Evolutionary conservation across 1,140 invertebrate species (phyloP), one percentile per base, ranked within the genome.

Genomic region (Philopotamus ludificatus): DNA sequence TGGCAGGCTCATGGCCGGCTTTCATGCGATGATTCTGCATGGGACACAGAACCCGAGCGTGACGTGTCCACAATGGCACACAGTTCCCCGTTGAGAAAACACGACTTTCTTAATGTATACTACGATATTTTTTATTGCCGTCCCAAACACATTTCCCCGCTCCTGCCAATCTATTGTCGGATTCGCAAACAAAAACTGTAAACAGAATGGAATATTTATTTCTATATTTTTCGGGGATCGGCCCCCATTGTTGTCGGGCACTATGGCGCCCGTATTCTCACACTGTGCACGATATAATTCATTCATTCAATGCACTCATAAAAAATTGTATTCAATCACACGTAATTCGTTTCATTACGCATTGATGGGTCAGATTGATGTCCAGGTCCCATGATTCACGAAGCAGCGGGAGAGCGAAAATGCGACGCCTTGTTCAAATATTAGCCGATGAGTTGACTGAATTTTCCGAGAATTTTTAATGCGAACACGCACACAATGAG

Each of bases 1-100:
- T n/a, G n/a, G n/a, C n/a, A n/a, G n/a, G n/a, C n/a, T n/a, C n/a
- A n/a, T n/a, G n/a, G n/a, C n/a, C n/a, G n/a, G n/a, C n/a, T n/a
- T n/a, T n/a, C n/a, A n/a, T n/a, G n/a, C n/a, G n/a, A n/a, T n/a
- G n/a, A n/a, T n/a, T n/a, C n/a, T n/a, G n/a, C n/a, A n/a, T n/a
- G 44, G 28, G 4, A 34, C 4, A 34, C 12, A 12, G 28, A 34
- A 4, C 28, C 28, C 28, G 28, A 12, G 28, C 4, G 12, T 34
- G 10, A 47, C 44, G 18, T 47, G 12, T 49, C 21, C 3, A n/a
- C 39, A 57, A 57, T 22, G 34, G 26, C 3, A n/a, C 54, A 42
- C 28, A 34, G 28, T 12, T 50, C 53, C 54, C 54, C 39, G 54
- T 42, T 42, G 54, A 57, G 34, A 57, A 42, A 57, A 57, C 54